Conservation (phyloP, 2,888 invertebrate genomes). For the Leucozona laternaria region DNA sequence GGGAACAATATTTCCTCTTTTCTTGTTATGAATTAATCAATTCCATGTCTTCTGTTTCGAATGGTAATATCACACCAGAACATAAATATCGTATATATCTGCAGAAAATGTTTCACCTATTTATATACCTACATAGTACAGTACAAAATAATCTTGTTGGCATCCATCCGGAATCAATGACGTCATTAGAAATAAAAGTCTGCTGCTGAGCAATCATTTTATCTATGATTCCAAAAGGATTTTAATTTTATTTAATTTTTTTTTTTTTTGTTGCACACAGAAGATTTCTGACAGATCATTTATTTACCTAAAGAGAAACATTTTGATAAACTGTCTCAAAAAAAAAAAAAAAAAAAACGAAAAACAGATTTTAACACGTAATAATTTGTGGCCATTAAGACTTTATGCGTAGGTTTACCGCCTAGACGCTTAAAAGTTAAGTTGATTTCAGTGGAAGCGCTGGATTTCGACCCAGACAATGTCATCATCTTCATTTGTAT, state of each 20-base stretch:
- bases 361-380: constrained; percentile 51
- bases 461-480: constrained; percentile 22
- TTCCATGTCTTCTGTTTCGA: too few relatives aligned
- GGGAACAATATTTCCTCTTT: too few relatives aligned
- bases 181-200: constrained; percentile 19
- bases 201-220: constrained; percentile 12
- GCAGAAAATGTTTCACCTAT: not conserved
- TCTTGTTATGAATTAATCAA: too few relatives aligned
- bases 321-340: not conserved
- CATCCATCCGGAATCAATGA: constrained; percentile 24
- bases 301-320: constrained; percentile 3
- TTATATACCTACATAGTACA: too few relatives aligned
- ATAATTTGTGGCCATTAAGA: constrained; percentile 53
- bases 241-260: not conserved
- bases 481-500: constrained; percentile 24
- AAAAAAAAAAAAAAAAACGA: constrained; percentile 5
- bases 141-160: not conserved
- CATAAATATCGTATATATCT: not conserved
- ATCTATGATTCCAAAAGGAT: not conserved
- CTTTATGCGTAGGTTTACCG: constrained; percentile 27
- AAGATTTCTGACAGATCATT: constrained; percentile 23
- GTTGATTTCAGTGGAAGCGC: not conserved
- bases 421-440: constrained; percentile 6
- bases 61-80: not conserved
- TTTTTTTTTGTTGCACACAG: not conserved